Conservation (phyloP, 2,797 vertebrate genomes). For the Nyctalus aviator region DNA sequence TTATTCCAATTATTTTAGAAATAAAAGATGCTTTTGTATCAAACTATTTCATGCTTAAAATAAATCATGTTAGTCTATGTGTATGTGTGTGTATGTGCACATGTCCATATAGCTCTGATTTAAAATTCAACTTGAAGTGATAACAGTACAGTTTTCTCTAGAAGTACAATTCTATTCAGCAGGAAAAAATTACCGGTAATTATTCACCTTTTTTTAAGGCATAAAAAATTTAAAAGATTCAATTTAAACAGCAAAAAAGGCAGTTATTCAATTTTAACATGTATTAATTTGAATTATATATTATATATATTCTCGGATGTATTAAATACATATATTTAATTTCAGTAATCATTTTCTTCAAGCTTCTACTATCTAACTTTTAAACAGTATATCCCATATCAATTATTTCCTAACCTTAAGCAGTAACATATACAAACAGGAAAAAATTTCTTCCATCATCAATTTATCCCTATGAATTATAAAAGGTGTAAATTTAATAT, state of each 20-base stretch:
- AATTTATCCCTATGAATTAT: not conserved
- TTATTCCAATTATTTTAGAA: conserved; percentile 48
- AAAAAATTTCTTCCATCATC: conserved; percentile 11
- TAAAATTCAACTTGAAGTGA: conserved; percentile 36
- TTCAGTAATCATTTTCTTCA: conserved; percentile 44
- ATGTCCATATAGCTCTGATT: not conserved
- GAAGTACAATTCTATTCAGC: not conserved
- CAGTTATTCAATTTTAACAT: conserved; percentile 42
- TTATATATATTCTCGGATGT: not conserved
- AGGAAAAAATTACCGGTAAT: not conserved
- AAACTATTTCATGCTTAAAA: conserved; percentile 5
- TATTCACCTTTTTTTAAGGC: not conserved
- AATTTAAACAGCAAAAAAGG: not conserved
- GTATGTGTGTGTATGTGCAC: not conserved
- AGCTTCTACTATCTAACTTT: not conserved
- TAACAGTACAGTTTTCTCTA: not conserved
- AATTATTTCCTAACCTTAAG: conserved; percentile 49
- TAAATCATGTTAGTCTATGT: not conserved
- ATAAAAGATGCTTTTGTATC: not conserved
- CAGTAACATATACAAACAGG: not conserved
- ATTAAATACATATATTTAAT: conserved; percentile 50
- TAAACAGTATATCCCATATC: not conserved
- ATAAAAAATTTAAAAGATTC: not conserved
- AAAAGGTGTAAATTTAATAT: not conserved
- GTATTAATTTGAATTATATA: conserved; percentile 4